Percentiles rank a stretch among this genome's conserved stretches.
Evolutionary conservation across 1,140 invertebrate genomes (phyloP).

Genomic region (Plectrocnemia conspersa): DNA sequence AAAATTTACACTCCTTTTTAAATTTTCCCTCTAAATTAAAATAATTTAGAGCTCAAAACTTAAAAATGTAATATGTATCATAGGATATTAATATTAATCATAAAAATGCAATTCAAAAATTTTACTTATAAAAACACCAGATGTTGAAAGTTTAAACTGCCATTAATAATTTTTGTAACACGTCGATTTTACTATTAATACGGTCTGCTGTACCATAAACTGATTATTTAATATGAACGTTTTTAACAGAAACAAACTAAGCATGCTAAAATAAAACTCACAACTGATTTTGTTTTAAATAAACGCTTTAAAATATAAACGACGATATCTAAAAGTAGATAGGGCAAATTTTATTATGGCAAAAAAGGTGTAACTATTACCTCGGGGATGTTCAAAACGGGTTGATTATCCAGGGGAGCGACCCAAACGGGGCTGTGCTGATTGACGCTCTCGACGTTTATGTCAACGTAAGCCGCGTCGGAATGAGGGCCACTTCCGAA

Average conservation of each 20-base stretch:
- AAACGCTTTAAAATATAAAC: no score
- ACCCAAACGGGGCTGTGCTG: constrained; percentile 79
- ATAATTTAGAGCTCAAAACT: not conserved
- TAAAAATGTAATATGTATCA: not conserved
- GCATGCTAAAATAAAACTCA: no score
- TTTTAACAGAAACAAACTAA: no score
- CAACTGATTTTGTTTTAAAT: no score
- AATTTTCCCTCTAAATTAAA: not conserved
- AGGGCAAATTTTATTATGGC: no score
- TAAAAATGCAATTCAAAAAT: not conserved
- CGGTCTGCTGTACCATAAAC: no score
- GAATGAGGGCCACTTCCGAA: constrained; percentile 60
- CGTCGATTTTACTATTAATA: no score
- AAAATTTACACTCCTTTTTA: not conserved
- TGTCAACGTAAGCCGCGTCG: constrained; percentile 68
- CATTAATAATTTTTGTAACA: no score
- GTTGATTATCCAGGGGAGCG: constrained; percentile 67
- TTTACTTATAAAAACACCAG: not conserved
- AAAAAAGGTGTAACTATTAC: constrained; percentile 44
- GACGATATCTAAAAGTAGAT: no score
- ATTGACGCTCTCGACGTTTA: constrained; percentile 78
- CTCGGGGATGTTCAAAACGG: constrained; percentile 74
- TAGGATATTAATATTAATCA: not conserved
- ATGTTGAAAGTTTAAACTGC: not conserved
- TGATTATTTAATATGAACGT: no score